Base-by-base conservation (phyloP, 1,140 invertebrate genomes). In the Piezodorus guildinii region DNA sequence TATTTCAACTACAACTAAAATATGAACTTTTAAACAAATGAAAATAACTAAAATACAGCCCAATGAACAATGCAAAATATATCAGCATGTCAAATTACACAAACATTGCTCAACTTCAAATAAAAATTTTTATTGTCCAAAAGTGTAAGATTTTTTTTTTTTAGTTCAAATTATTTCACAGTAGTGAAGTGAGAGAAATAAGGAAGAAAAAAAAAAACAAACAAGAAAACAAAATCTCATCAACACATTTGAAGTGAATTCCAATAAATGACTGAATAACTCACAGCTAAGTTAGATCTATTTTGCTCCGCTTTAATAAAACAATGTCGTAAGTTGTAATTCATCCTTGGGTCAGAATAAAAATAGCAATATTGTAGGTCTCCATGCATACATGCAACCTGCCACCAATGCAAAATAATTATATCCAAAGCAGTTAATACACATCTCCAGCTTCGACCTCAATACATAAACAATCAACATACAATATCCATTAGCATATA, bases 321-420 rank as follows among this genome's bases (percentile, higher is more conserved):
- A 56, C 52, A 56, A 56, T 56, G 52, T 1, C 52, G 2, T 23
- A 56, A 23, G 52, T 25, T 56, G 52, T 56, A 56, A 56, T 56
- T 56, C 52, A 56, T 56, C 52, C 52, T 56, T 25, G 52, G 52
- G 27, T 56, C 52, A 25, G 19, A 23, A 56, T 56, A 56, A 56
- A 56, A 56, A 56, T 56, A 56, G 52, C 52, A 56, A 56, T 56
- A 56, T 23, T 56, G 52, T 23, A 56, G 52, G 23, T 23, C 52
- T 56, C 52, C 52, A 56, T 56, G 52, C 52, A 56, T 27, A 56
- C 52, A 56, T 56, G 52, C 52, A 23, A 56, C 52, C 52, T 56
- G 52, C 23, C 52, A 56, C 52, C 52, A 56, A 56, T 56, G 52
- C 52, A 56, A 56, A 56, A 25, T 56, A 23, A 56, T 56, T 56